phyloP scores from a whole-genome alignment of 2,113 vertebrate genomes.

The Jacana jacana region DNA sequence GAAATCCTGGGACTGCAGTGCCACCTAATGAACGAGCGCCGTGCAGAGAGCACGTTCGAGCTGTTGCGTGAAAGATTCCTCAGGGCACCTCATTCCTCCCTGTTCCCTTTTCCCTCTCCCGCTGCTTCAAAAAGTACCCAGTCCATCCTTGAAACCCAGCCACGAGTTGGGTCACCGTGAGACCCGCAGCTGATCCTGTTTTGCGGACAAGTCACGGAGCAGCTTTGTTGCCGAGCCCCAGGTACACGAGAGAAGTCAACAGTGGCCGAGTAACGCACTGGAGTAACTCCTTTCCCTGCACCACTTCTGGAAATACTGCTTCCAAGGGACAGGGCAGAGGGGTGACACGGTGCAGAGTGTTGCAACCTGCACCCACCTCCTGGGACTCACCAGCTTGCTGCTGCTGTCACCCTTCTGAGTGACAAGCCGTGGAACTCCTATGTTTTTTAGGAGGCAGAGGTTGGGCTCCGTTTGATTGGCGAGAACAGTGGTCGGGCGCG shows the following conservation, averaged over 20 bases:
- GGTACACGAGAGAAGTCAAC: not conserved
- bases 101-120: not conserved
- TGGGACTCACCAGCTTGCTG: not conserved
- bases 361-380: not conserved
- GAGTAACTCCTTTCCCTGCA: not conserved
- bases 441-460: not conserved
- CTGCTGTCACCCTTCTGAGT: accelerated
- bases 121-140: not conserved
- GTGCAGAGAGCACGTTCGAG: not conserved
- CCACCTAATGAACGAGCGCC: conserved; percentile 50
- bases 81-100: not conserved
- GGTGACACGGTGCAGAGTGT: accelerated
- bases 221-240: not conserved
- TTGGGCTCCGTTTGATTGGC: not conserved
- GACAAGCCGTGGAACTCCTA: not conserved
- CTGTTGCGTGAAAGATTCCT: not conserved
- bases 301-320: not conserved
- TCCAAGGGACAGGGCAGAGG: not conserved
- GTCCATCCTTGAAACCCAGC: not conserved
- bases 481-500: not conserved
- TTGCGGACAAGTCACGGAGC: not conserved
- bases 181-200: not conserved
- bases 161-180: not conserved
- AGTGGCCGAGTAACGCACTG: not conserved
- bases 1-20: conserved; percentile 22